Evolutionary conservation across 2,888 invertebrate species (phyloP), one percentile per base, ranked within the genome.

Genomic region (Cerastis rubricosa): DNA sequence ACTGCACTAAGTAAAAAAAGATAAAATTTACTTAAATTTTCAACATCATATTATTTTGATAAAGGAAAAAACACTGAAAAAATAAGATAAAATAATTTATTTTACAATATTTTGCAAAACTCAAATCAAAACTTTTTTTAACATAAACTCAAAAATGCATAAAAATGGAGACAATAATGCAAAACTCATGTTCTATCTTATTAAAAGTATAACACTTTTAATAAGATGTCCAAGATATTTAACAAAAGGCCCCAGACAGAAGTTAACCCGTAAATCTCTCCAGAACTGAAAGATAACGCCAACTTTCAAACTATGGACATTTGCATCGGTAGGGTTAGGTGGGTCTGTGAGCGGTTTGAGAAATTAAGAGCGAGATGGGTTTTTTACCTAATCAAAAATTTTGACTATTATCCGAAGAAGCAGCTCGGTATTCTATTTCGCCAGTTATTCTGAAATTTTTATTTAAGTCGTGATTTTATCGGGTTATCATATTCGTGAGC

Each of bases 231-330:
- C 70, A 61, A 74, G 75, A 85, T 84, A 86, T 79, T 86, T 74
- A 86, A 86, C 86, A 81, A 86, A 87, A 80, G 74, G 54, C 73
- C 54, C 17, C 40, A 22, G 59, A 86, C 78, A 68, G 63, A 89
- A 88, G 83, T 88, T 86, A 83, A 83, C 81, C 80, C 87, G 87
- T 90, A 90, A 90, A 89, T 90, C 90, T 90, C 81, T 73, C 65
- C 61, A 74, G 84, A 87, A 89, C 88, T 88, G 81, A 85, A 84
- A 88, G 90, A 90, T 89, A 90, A 82, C 86, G 76, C 82, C n/a
- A 84, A 90, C 83, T 88, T 90, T 76, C 57, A 77, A 86, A 88
- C 84, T 88, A 85, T 84, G 83, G 86, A 82, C 85, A 89, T 89
- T 90, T 90, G 89, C 89, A 87, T 86, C 69, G 70, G 35, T 35